A percentile compares a stretch with the other conserved stretches of the same genome.
Conservation (phyloP, 30 jellyfish, hydroid and myxozoan genomes). For the Aurelia aurita complex sp. Pacific region DNA sequence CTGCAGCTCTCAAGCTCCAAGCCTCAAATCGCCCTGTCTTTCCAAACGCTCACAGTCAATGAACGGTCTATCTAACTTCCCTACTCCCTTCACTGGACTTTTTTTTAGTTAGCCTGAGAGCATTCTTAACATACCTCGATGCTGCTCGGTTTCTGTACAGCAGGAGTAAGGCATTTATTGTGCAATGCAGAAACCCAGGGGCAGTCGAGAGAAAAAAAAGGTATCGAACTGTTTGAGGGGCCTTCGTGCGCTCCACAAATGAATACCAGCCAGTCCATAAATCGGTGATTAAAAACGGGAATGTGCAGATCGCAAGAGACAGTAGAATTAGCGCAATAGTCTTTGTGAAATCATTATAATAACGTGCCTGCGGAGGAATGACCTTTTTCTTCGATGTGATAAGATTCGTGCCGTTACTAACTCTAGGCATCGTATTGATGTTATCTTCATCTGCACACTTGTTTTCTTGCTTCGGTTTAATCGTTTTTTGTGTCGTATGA, state of each 20-base stretch:
- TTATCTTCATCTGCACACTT: no score
- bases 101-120: background rate
- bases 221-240: constrained; percentile 34
- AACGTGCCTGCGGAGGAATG: background rate
- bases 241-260: constrained; percentile 1
- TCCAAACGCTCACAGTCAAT: no score
- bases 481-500: no score
- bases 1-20: no score
- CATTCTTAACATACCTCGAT: constrained; percentile 13
- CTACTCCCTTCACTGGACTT: background rate
- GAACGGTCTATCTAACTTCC: no score
- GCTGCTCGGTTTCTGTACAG: constrained; percentile 43
- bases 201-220: constrained; percentile 11
- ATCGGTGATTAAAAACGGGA: constrained; percentile 23
- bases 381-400: no score
- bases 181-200: constrained; percentile 14
- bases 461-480: no score
- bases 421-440: no score
- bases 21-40: no score
- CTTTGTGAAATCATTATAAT: constrained; percentile 18
- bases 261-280: constrained; percentile 38
- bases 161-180: constrained; percentile 23
- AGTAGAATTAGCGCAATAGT: constrained; percentile 12
- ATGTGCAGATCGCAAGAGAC: constrained; percentile 8
- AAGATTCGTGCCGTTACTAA: no score